Conservation (phyloP, 1,140 invertebrate species). For the Andrena cerasifolii region DNA sequence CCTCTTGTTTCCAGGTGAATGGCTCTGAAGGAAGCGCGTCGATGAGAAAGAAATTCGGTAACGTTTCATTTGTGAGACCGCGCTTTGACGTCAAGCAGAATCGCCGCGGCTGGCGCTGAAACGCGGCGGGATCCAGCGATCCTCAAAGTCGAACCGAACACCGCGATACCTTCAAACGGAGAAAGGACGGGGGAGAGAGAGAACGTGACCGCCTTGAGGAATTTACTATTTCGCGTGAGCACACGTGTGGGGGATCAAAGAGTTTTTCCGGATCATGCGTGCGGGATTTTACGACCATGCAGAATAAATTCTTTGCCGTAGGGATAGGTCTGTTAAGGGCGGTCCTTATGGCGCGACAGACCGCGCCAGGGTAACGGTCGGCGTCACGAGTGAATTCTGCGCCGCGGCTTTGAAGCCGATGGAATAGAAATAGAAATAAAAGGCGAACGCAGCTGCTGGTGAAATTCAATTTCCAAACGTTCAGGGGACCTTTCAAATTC, state of each 20-base stretch:
- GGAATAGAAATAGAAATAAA: conserved; percentile 21
- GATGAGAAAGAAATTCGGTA: not conserved
- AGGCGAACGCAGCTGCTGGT: not conserved
- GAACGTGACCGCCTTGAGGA: not conserved
- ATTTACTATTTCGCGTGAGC: not conserved
- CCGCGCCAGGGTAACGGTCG: conserved; percentile 18
- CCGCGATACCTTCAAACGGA: not conserved
- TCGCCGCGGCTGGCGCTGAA: not conserved
- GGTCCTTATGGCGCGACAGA: not conserved
- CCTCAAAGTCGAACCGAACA: not conserved
- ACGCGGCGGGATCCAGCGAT: not conserved
- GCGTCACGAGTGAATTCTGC: not conserved
- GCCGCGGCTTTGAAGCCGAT: conserved; percentile 7
- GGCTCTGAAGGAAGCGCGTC: not conserved
- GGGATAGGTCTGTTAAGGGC: not conserved
- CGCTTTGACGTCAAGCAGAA: not conserved
- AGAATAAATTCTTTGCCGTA: conserved; percentile 19
- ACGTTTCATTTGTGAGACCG: not conserved
- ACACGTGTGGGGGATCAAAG: not conserved
- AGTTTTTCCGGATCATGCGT: not conserved
- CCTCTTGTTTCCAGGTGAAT: not conserved
- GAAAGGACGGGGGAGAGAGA: not conserved
- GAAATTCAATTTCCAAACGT: conserved; percentile 28
- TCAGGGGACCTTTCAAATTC: not conserved
- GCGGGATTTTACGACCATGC: too few relatives aligned